Evolutionary conservation across 92 coral and sea anemone species (phyloP).

Genomic region (Isaurus tuberculatus): DNA sequence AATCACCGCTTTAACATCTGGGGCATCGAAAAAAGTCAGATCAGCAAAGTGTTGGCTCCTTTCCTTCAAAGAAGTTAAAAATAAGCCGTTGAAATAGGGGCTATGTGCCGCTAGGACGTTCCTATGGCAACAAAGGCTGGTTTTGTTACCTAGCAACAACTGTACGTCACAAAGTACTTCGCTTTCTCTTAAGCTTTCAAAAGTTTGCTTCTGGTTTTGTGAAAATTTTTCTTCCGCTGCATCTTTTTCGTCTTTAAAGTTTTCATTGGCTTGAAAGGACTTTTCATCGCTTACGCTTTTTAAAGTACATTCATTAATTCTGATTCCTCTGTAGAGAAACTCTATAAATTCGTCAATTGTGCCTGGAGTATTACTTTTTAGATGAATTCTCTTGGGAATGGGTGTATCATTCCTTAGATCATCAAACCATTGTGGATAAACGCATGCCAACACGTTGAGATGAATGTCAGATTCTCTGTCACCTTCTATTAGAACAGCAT

Average conservation of each 20-base stretch:
- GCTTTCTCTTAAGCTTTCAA: not conserved
- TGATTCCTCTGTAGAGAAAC: conserved; percentile 13
- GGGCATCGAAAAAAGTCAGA: conserved; percentile 7
- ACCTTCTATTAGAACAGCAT: conserved; percentile 11
- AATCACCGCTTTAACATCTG: conserved; percentile 15
- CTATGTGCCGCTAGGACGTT: conserved; percentile 42
- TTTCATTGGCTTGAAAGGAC: not conserved
- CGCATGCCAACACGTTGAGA: conserved; percentile 27
- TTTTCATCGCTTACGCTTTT: not conserved
- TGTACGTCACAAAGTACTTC: conserved; percentile 18
- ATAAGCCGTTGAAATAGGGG: conserved; percentile 18
- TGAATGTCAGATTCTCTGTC: conserved; percentile 7
- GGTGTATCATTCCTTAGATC: not conserved
- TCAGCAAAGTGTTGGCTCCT: conserved; percentile 17
- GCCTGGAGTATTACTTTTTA: not conserved
- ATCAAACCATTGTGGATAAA: conserved; percentile 19
- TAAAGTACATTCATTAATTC: conserved; percentile 3
- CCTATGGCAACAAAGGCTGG: conserved; percentile 8
- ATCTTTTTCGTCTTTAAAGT: not conserved
- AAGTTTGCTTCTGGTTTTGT: not conserved
- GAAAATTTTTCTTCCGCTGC: not conserved
- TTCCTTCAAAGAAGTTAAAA: conserved; percentile 16
- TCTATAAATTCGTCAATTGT: conserved; percentile 13
- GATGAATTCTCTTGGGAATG: not conserved
- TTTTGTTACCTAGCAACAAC: not conserved